Evolutionary conservation across 2,113 vertebrate genomes (phyloP).

Genomic region (Rhinoptilus africanus): DNA sequence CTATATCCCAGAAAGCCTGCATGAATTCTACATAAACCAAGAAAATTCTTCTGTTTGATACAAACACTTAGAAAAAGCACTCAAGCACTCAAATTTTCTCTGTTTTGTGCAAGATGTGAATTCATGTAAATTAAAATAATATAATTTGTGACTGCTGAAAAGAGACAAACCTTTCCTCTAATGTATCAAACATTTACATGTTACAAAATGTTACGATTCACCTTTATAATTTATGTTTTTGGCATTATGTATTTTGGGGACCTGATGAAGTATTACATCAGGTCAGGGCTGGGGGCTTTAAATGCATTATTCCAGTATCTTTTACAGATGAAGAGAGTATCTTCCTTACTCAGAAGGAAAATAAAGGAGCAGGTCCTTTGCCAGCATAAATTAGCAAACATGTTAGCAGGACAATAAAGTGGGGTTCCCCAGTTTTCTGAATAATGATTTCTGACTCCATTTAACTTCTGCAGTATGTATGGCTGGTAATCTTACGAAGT

Average conservation of each 20-base stretch:
- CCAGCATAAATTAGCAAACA: neutral
- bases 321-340: neutral
- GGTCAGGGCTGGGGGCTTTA: neutral
- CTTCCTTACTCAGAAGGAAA: neutral
- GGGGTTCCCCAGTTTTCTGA: neutral
- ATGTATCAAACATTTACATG: neutral
- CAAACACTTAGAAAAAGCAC: neutral
- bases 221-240: neutral
- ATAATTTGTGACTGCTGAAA: neutral
- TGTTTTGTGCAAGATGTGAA: neutral
- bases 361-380: neutral
- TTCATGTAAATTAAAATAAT: neutral
- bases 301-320: neutral
- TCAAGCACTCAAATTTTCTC: neutral
- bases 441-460: neutral
- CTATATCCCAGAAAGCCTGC: constrained; percentile 59
- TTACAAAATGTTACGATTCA: neutral
- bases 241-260: neutral
- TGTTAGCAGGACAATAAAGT: neutral
- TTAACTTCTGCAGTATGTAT: neutral
- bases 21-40: constrained; percentile 67
- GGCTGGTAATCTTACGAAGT: neutral
- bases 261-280: neutral
- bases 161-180: neutral
- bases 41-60: neutral